Base-by-base conservation (phyloP, 2,888 invertebrate genomes). In the Cheilosia soror region DNA sequence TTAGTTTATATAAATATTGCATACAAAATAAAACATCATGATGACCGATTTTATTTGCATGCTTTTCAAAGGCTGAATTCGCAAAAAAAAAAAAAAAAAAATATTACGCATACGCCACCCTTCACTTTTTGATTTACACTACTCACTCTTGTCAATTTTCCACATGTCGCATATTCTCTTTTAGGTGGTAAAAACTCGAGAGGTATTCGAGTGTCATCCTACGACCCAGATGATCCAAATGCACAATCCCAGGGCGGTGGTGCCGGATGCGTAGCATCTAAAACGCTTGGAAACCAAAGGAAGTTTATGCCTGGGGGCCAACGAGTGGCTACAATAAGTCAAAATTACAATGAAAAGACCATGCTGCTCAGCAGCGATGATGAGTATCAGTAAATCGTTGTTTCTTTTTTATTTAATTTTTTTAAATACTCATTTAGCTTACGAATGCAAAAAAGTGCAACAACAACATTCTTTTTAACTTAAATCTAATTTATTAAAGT, bases 341-440 rank as follows among this genome's bases (percentile, higher is more conserved):
- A 96, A 89, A 96, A 96, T 93, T 98, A 98, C 93, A 98, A 97
- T 93, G 98, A 98, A 94, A 98, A 98, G 93, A 98, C 98, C 47
- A 98, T 98, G 94, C 94, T 98, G 87, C 94, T 98, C 88, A 98
- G 97, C 93, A 98, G 98, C 88, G 98, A 98, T 91, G 98, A 98
- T 92, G 98, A 98, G 93, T 97, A 97, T 93, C 97, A 97, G 94
- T 97, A 91, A 87, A 71, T 29, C 42, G 33, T 44, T 47, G 44
- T 63, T 65, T 29, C 44, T n/a, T 37, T 44, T 57, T 44, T 49
- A 49, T 15, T 69, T 65, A 29, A 44, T n/a, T 11, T 69, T 58
- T 44, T 51, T 25, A 29, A 33, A 47, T 20, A 4, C 6, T 53
- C 25, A 42, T 47, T n/a, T 57, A 77, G 51, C 63, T 65, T 55